A percentile compares a stretch with the other conserved stretches of the same genome.
Evolutionary conservation across 1,140 invertebrate genomes (phyloP).

Genomic region (Manduca sexta): DNA sequence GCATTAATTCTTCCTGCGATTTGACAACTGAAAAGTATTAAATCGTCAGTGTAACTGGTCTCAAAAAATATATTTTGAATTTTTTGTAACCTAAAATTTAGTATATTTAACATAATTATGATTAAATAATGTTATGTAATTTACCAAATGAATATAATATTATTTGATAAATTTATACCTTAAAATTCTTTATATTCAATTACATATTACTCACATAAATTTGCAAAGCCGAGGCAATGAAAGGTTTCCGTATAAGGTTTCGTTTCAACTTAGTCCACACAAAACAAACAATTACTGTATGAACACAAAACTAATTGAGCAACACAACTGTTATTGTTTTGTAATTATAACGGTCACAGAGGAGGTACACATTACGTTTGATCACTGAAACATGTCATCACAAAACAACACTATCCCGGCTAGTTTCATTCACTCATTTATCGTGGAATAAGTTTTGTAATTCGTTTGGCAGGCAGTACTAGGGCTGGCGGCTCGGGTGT

Average conservation of each 20-base stretch:
- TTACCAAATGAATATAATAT: not conserved
- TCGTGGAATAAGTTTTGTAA: not conserved
- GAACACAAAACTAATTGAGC: slow-evolving; percentile 8
- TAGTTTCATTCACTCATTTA: not conserved
- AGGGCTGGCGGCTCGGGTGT: slow-evolving; percentile 44
- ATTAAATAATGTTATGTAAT: not conserved
- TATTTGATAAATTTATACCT: too few species aligned
- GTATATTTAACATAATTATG: too few species aligned
- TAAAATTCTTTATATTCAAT: slow-evolving; percentile 21
- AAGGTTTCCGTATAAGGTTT: slow-evolving; percentile 29
- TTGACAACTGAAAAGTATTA: too few species aligned
- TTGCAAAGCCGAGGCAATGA: slow-evolving; percentile 7
- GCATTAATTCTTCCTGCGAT: not conserved
- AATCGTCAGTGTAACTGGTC: too few species aligned
- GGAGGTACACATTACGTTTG: not conserved
- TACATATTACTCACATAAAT: slow-evolving; percentile 26
- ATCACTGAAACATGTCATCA: slow-evolving; percentile 1
- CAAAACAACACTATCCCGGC: not conserved
- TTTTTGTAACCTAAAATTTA: too few species aligned
- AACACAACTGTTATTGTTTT: slow-evolving; percentile 16
- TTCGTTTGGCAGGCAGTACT: slow-evolving; percentile 11
- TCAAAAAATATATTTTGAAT: too few species aligned
- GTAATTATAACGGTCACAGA: slow-evolving; percentile 6
- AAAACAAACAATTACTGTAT: slow-evolving; percentile 13
- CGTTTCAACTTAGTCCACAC: slow-evolving; percentile 7